These are phyloP conservation scores for Lindbergichthys nudifrons DNA, from an alignment of 2,797 vertebrate species.

Conservation along the genomic window DNA sequence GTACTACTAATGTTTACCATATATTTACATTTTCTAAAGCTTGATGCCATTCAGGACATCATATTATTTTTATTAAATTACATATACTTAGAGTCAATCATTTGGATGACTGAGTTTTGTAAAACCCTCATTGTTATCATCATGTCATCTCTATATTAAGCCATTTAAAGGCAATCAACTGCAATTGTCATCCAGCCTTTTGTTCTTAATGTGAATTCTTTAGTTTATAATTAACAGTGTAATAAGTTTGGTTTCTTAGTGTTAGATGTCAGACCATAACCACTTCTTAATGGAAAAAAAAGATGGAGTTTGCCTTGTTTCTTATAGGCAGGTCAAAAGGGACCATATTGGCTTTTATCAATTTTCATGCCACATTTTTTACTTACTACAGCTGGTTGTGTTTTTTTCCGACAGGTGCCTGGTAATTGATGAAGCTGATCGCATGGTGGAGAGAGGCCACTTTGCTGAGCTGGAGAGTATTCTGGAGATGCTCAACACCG, in stretches of 20 bases:
- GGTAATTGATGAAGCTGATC: conserved; percentile 97
- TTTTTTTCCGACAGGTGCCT: conserved; percentile 87
- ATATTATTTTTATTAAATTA: background rate
- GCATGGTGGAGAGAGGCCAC: conserved; percentile 97
- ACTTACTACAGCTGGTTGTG: background rate
- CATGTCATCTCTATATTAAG: background rate
- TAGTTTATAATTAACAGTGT: background rate
- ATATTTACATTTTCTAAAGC: background rate
- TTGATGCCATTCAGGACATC: background rate
- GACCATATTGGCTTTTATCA: background rate
- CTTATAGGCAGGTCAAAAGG: background rate
- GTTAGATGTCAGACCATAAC: background rate
- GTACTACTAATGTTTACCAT: too few relatives aligned
- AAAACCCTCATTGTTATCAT: background rate
- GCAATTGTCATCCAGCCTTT: background rate
- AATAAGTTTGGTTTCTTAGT: background rate
- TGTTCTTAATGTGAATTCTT: background rate
- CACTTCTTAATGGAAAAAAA: background rate
- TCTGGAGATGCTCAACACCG: conserved; percentile 92
- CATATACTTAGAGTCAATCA: background rate
- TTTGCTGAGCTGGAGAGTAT: conserved; percentile 94
- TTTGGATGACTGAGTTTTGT: background rate
- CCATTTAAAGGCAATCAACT: background rate
- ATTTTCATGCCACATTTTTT: background rate
- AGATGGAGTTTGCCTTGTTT: too few relatives aligned